Evolutionary conservation across 2,797 vertebrate genomes (phyloP).

Genomic region (Xiphophorus birchmanni): DNA sequence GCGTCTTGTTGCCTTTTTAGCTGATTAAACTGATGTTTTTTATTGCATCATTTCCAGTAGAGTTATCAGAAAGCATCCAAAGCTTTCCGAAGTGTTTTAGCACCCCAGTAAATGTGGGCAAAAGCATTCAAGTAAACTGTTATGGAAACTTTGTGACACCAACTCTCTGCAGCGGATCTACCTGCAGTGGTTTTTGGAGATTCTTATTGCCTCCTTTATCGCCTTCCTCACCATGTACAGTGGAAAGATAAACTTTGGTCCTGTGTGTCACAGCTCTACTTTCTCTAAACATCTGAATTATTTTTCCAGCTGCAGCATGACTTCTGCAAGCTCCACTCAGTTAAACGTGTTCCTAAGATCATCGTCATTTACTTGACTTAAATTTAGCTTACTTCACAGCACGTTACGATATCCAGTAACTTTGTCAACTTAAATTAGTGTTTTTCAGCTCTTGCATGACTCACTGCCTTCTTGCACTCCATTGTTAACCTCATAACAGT

Average conservation of each 20-base stretch:
- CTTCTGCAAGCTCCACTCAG: neutral
- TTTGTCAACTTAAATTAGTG: neutral
- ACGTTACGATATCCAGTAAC: neutral
- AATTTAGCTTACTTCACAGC: neutral
- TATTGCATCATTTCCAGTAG: neutral
- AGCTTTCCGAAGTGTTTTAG: neutral
- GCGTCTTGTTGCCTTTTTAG: too few relatives aligned
- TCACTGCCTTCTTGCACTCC: neutral
- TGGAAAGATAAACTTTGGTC: neutral
- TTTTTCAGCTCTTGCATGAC: neutral
- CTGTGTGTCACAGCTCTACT: neutral
- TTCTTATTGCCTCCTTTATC: neutral
- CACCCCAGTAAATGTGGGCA: neutral
- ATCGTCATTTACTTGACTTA: neutral
- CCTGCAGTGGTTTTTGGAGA: neutral
- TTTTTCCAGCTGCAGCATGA: neutral
- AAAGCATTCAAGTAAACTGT: neutral
- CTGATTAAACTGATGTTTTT: neutral
- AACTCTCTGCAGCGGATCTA: neutral
- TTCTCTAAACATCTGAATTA: neutral
- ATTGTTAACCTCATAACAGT: neutral
- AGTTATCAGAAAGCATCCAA: neutral
- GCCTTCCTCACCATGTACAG: neutral
- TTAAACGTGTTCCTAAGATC: neutral
- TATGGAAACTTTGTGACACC: neutral